Base-by-base conservation (phyloP, 2,888 invertebrate genomes). In the Microchrysa polita region DNA sequence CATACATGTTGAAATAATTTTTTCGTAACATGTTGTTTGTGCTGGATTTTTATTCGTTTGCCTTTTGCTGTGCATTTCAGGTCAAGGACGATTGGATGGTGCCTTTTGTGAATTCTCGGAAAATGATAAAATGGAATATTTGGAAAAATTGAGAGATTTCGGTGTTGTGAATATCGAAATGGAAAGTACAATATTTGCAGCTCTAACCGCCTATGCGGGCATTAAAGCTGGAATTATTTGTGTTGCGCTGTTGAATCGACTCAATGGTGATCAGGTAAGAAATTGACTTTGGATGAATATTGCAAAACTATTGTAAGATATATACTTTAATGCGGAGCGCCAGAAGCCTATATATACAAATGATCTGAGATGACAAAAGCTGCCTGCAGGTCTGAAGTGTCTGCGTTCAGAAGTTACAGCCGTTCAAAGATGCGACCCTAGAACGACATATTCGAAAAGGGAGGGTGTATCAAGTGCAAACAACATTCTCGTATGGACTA, bases 141-240 rank as follows among this genome's bases (percentile, higher is more conserved):
- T 98, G 79, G 89, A 90, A 78, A 88, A 90, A 77, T 82, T 96
- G 76, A 90, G 91, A 77, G 88, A 90, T 76, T 86, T 90, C 63
- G 96, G 96, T 1, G 94, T 98, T 14, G 90, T 93, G 23, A 98
- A 98, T 85, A 97, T 98, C 79, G 98, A 98, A 87, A 97, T 97
- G 98, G 98, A 98, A 86, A 93, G 94, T 52, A 88, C 95, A 9
- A 93, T 94, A 14, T 97, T 98, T 83, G 95, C 97, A 0, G 96
- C 97, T 1, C 89, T 97, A 72, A 97, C 96, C 27, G 93, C 95
- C 83, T 94, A 95, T 83, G 97, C 97, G 9, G 95, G 96, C 14
- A 93, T 97, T 78, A 92, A 91, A 83, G 93, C 96, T 0, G 96
- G 95, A n/a, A 94, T 98, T 44, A 89, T 97, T 27, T 98, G 98